Base-by-base conservation (phyloP, 1,140 invertebrate genomes). In the Lepidurus packardi region DNA sequence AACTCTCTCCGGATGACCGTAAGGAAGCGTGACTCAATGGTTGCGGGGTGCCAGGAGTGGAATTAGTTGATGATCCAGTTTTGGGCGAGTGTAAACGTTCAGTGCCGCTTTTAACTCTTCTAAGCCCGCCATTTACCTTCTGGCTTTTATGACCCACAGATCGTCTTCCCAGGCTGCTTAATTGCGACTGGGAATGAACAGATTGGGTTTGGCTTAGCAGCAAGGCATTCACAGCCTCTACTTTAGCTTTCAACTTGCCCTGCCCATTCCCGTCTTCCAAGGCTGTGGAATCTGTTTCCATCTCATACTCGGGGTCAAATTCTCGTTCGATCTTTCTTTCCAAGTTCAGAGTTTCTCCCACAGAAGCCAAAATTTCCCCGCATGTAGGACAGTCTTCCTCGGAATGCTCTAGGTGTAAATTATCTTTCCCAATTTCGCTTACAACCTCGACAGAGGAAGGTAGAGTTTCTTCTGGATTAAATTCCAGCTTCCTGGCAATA, bases 1-100 rank as follows among this genome's bases (percentile, higher is more conserved):
- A 92, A 82, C 90, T 92, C 81, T 92, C 91, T 75, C 89, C 89
- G 76, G 90, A 92, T 80, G 90, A 91, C 76, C 90, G 87, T 34
- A 83, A 81, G 75, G 81, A 83, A 41, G 78, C 73, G 79, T 90
- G 90, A 81, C 90, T 91, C 2, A 89, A 87, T 79, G 87, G 86
- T 75, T 89, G 89, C 45, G 91, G 84, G 4, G 91, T 82, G 44
- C 82, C 80, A 75, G 81, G 79, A 43, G 41, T 21, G 43, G 75
- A 13, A 43, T 21, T 65, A 7, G 13, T 65, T 65, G 53, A 65
- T 3, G 53, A 21, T 13, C 16, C 21, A 13, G 90, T 21, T 90
- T 91, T 74, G 90, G 90, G 81, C 86, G 34, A 25, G 80, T 74
- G 44, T 80, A 82, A n/a, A 11, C 76, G 41, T 11, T 74, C 41